Evolutionary conservation across 2,888 invertebrate genomes (phyloP), one percentile per base, ranked within the genome.

Genomic region (Phengaris alcon): DNA sequence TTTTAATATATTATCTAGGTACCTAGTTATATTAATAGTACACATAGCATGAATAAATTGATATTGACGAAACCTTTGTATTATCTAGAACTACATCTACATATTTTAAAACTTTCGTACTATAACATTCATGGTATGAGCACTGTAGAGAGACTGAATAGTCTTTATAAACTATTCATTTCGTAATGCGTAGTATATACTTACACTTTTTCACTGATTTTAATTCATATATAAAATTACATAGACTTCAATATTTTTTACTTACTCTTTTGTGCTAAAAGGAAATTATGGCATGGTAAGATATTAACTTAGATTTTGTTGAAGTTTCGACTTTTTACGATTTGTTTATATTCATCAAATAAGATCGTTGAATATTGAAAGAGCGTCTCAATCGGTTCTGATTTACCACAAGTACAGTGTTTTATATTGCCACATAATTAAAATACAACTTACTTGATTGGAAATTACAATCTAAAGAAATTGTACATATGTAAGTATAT

Each of bases 21-120:
- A n/a, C n/a, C n/a, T n/a, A 48, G 48, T 48, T 48, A 48, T 59
- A 22, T 22, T 59, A 59, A 78, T 78, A 85, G 86, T 84, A 83
- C 85, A 82, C 86, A 87, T 80, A 83, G 81, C 86, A 87, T 87
- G 86, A 82, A 78, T 76, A 74, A 44, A 44, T 44, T 64, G 22
- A 15, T 64, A 35, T 35, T 35, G 35, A 35, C 35, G 22, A 57
- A 57, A 57, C 35, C 4, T 35, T 35, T 35, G 57, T 15, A 5
- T 8, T 57, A 6, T 57, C 15, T 15, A 8, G 15, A 57, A 15
- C 3, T 57, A 2, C n/a, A 35, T 57, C 3, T 57, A 2, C n/a
- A 35, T 57, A 10, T 22, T 15, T 10, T 10, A 59, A 15, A 22
- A 48, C 8, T 59, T 59, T 59, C 35, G 35, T 10, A 12, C 10